phyloP scores from a whole-genome alignment of 1,140 invertebrate genomes.

The Xylocopa sonorina region DNA sequence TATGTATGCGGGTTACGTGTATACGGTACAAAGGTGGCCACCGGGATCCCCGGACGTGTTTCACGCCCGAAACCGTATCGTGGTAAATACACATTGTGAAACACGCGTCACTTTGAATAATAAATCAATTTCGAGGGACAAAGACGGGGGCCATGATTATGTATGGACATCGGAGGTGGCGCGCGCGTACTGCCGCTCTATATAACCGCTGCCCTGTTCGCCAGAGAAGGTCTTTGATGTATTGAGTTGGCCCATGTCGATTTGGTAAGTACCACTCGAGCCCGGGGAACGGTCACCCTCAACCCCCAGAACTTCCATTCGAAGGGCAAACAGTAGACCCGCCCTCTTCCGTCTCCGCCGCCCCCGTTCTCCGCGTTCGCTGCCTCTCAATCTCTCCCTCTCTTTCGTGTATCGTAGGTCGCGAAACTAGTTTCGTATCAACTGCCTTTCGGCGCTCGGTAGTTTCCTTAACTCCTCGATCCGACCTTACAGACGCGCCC shows the following conservation, averaged over 20 bases:
- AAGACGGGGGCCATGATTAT: constrained; percentile 80
- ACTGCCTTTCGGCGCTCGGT: constrained; percentile 64
- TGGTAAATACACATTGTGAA: constrained; percentile 82
- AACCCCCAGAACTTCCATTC: constrained; percentile 76
- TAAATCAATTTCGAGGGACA: constrained; percentile 82
- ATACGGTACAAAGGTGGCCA: constrained; percentile 63
- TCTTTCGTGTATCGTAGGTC: constrained; percentile 60
- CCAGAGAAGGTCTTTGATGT: constrained; percentile 77
- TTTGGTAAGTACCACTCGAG: constrained; percentile 78
- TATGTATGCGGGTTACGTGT: constrained; percentile 57
- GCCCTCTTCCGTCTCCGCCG: constrained; percentile 16
- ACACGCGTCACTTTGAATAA: constrained; percentile 82
- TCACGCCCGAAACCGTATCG: constrained; percentile 68
- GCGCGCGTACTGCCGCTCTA: constrained; percentile 63
- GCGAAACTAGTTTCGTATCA: constrained; percentile 70
- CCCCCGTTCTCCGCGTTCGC: background rate
- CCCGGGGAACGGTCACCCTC: constrained; percentile 68
- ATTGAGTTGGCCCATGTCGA: constrained; percentile 77
- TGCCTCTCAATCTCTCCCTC: background rate
- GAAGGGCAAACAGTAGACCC: constrained; percentile 69
- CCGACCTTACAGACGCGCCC: constrained; percentile 46
- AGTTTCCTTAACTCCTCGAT: constrained; percentile 68
- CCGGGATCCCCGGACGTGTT: constrained; percentile 53
- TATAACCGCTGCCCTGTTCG: constrained; percentile 67
- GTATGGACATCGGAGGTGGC: constrained; percentile 77